A percentile compares a stretch with the other conserved stretches of the same genome.
Conservation (phyloP, 2,113 vertebrate genomes). For the Rhagologus leucostigma region DNA sequence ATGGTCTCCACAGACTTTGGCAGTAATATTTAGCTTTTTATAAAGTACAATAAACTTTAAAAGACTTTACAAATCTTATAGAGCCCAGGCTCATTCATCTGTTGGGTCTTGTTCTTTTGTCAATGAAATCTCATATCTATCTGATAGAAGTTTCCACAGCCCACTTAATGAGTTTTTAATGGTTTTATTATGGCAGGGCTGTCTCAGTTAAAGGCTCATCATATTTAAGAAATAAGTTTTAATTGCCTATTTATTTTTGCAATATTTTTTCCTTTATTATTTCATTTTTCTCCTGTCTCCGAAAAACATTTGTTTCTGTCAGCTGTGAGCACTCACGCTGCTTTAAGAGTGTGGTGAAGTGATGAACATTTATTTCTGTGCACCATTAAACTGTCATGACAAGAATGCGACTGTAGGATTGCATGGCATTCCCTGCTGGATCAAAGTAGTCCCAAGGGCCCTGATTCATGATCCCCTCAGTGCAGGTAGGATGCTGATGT, state of each 20-base stretch:
- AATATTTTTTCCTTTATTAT: neutral
- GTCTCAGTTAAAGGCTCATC: neutral
- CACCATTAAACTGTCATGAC: neutral
- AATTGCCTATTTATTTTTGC: slow-evolving; percentile 1
- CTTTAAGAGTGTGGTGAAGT: neutral
- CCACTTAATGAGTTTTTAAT: neutral
- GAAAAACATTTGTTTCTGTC: slow-evolving; percentile 13
- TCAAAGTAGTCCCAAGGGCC: neutral
- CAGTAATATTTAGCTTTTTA: neutral
- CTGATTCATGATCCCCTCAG: neutral
- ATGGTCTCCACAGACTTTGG: neutral
- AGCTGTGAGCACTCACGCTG: neutral
- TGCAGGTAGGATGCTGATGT: neutral
- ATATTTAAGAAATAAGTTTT: slow-evolving; percentile 9
- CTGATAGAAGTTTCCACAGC: neutral
- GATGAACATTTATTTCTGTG: neutral
- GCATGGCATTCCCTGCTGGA: neutral
- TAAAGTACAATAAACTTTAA: neutral
- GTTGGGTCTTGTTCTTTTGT: neutral
- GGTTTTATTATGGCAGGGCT: neutral
- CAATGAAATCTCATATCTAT: neutral
- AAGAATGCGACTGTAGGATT: neutral
- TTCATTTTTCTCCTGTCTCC: neutral
- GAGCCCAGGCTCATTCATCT: neutral
- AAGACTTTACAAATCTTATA: neutral